phyloP scores from a whole-genome alignment of 2,113 vertebrate genomes.

The Gobius niger region DNA sequence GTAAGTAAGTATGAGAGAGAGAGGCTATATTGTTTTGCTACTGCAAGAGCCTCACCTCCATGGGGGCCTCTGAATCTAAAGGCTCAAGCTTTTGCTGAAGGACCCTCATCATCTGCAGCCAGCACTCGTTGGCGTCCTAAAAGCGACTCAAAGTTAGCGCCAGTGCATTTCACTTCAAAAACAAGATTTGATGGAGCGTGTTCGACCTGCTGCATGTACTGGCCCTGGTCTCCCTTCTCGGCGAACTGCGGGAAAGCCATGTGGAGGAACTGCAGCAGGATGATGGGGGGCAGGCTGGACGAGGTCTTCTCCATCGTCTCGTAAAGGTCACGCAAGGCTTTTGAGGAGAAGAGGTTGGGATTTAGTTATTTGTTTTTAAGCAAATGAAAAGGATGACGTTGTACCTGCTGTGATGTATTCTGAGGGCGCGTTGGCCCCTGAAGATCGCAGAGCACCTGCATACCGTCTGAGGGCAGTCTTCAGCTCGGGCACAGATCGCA shows the following conservation, averaged over 20 bases:
- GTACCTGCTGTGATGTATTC: constrained; percentile 98
- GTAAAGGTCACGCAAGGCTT: constrained; percentile 98
- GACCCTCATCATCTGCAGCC: constrained; percentile 96
- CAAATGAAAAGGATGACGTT: constrained; percentile 26
- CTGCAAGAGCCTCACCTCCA: constrained; percentile 81
- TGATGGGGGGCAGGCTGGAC: constrained; percentile 97
- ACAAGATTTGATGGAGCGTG: neutral
- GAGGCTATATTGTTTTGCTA: too few relatives aligned
- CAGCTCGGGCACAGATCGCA: constrained; percentile 97
- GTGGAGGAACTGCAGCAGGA: constrained; percentile 97
- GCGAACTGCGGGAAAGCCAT: constrained; percentile 99
- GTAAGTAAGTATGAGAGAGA: neutral
- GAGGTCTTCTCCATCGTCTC: constrained; percentile 99
- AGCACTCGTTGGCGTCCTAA: constrained; percentile 98
- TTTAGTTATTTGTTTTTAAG: too few relatives aligned
- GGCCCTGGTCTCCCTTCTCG: constrained; percentile 97
- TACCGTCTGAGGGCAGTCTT: constrained; percentile 94
- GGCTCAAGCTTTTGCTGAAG: constrained; percentile 96
- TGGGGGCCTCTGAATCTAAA: constrained; percentile 84
- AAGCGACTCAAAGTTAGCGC: neutral
- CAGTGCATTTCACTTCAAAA: neutral
- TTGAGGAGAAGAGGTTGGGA: constrained; percentile 53
- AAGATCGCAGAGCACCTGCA: constrained; percentile 93
- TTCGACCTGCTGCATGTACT: constrained; percentile 96
- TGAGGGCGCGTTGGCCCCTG: constrained; percentile 91